Conservation (phyloP, 2,797 vertebrate genomes). For the Myiotriccus ornatus region DNA sequence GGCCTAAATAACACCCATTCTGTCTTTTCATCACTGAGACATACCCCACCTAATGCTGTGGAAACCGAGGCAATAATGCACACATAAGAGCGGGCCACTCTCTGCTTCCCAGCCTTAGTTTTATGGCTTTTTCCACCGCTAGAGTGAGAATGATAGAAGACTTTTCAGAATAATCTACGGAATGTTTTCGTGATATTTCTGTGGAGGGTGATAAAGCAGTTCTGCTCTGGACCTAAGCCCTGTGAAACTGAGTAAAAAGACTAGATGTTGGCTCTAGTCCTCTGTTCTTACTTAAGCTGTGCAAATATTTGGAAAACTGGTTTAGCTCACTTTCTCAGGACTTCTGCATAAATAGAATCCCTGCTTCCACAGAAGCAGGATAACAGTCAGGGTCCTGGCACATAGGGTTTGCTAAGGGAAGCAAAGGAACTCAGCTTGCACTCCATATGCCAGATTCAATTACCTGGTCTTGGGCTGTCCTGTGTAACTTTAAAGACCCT, state of each 20-base stretch:
- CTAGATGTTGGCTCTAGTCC: neutral
- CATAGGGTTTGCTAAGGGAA: neutral
- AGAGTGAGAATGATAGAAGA: neutral
- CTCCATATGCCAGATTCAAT: neutral
- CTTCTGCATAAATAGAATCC: neutral
- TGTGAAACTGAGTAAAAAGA: neutral
- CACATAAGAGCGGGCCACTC: neutral
- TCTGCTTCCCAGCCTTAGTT: neutral
- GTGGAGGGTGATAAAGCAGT: neutral
- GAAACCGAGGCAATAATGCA: neutral
- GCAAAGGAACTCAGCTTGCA: neutral
- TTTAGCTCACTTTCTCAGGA: conserved; percentile 31
- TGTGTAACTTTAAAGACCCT: neutral
- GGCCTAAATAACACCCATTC: neutral
- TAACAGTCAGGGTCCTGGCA: neutral
- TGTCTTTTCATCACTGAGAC: neutral
- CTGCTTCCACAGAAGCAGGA: neutral
- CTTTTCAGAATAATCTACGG: neutral
- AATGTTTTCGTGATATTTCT: neutral
- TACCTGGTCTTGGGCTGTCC: neutral
- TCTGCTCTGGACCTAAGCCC: neutral
- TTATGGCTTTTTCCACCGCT: neutral
- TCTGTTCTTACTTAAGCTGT: neutral
- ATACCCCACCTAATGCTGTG: neutral
- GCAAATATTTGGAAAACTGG: conserved; percentile 23